phyloP scores from a whole-genome alignment of 1,140 invertebrate species.

The Heliconius hermathena region DNA sequence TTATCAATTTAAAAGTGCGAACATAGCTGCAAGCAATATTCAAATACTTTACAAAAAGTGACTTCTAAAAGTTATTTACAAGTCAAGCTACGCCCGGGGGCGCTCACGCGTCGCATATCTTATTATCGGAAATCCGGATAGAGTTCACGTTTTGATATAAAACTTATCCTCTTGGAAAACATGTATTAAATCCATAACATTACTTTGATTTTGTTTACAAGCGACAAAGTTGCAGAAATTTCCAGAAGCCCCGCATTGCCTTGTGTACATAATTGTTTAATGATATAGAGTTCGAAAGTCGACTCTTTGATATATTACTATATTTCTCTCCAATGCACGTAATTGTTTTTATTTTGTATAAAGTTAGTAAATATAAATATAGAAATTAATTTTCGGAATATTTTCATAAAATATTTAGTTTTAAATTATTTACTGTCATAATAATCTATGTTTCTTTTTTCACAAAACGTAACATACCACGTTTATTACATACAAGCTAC shows the following conservation, averaged over 20 bases:
- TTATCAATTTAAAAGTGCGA: conserved; percentile 29
- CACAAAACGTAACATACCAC: neutral
- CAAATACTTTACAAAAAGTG: conserved; percentile 42
- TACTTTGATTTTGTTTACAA: conserved; percentile 42
- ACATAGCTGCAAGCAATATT: conserved; percentile 35
- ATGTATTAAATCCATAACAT: conserved; percentile 43
- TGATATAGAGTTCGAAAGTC: neutral
- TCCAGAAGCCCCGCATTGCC: neutral
- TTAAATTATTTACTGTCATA: neutral
- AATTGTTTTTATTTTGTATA: neutral
- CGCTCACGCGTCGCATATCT: conserved; percentile 45
- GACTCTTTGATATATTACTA: neutral
- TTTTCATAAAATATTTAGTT: neutral
- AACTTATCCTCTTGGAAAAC: conserved; percentile 45
- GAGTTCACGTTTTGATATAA: conserved; percentile 45
- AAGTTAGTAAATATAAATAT: neutral
- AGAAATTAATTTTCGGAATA: neutral
- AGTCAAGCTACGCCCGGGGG: conserved; percentile 40
- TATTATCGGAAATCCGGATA: conserved; percentile 51
- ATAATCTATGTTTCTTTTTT: neutral
- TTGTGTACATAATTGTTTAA: conserved; percentile 14
- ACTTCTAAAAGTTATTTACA: conserved; percentile 41
- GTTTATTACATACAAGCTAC: neutral
- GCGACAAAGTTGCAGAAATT: conserved; percentile 20
- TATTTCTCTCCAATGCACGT: neutral